Percentiles rank a stretch among this genome's conserved stretches.
phyloP scores from a whole-genome alignment of 2,797 vertebrate genomes.

The Pempheris klunzingeri region DNA sequence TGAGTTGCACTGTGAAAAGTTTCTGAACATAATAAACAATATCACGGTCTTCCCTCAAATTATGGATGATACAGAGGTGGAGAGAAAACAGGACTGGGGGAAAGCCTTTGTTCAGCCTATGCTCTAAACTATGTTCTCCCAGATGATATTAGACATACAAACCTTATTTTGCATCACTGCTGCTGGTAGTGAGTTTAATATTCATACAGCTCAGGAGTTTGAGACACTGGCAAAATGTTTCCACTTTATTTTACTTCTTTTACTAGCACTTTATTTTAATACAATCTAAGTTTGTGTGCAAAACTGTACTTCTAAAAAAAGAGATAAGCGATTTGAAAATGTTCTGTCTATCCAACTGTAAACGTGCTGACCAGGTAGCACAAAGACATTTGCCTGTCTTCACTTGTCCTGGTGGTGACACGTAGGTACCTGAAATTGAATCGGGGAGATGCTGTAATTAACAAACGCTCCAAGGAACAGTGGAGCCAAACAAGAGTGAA shows the following conservation, averaged over 20 bases:
- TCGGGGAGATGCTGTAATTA: slow-evolving; percentile 50
- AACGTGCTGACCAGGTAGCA: slow-evolving; percentile 33
- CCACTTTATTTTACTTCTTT: slow-evolving; percentile 1
- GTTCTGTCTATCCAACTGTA: slow-evolving; percentile 4
- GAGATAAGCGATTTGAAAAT: slow-evolving; percentile 1
- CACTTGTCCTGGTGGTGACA: slow-evolving; percentile 26
- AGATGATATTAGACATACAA: background rate
- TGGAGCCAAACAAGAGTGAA: slow-evolving; percentile 51
- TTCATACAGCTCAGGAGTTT: background rate
- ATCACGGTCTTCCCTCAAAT: background rate
- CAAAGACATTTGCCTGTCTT: slow-evolving; percentile 26
- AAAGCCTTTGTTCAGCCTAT: background rate
- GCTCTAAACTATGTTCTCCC: background rate
- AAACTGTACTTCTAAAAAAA: background rate
- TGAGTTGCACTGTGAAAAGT: background rate
- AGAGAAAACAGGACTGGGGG: background rate
- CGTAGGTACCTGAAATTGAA: slow-evolving; percentile 45
- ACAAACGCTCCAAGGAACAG: slow-evolving; percentile 33
- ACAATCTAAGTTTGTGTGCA: background rate
- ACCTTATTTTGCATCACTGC: background rate
- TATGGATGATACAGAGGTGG: background rate
- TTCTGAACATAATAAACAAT: background rate
- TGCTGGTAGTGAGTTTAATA: background rate
- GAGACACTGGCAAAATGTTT: background rate
- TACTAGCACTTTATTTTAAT: too few relatives aligned